These are phyloP conservation scores for Leptobrachium leishanense DNA, from an alignment of 2,113 vertebrate genomes.

Conservation along the genomic window DNA sequence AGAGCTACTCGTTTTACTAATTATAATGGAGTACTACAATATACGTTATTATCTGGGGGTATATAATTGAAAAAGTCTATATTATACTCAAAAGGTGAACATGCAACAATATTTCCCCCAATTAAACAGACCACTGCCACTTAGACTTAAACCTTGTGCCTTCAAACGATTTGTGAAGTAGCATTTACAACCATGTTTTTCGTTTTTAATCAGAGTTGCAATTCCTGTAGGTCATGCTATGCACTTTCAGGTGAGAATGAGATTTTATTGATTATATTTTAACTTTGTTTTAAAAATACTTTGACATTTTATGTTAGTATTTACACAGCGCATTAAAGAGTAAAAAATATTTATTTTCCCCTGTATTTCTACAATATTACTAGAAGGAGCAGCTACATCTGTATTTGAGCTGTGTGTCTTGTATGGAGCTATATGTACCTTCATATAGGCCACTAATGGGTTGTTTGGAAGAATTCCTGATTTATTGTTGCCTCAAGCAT, in stretches of 20 bases:
- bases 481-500: too few relatives aligned
- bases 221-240: slow-evolving; percentile 34
- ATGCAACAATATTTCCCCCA: slow-evolving; percentile 35
- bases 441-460: too few relatives aligned
- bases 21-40: slow-evolving; percentile 26
- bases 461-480: too few relatives aligned
- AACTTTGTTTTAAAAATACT: too few relatives aligned
- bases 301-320: too few relatives aligned
- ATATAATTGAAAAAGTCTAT: slow-evolving; percentile 6
- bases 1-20: slow-evolving; percentile 36
- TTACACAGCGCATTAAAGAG: too few relatives aligned
- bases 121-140: slow-evolving; percentile 40
- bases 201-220: slow-evolving; percentile 39
- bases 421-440: too few relatives aligned
- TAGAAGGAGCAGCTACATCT: too few relatives aligned
- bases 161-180: slow-evolving; percentile 42
- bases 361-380: too few relatives aligned
- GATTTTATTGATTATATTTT: not conserved
- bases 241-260: slow-evolving; percentile 29
- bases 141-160: slow-evolving; percentile 41
- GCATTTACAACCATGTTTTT: slow-evolving; percentile 22
- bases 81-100: slow-evolving; percentile 40
- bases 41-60: slow-evolving; percentile 14
- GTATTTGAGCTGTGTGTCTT: too few relatives aligned
- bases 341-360: too few relatives aligned